Evolutionary conservation across 2,797 vertebrate genomes (phyloP).

Genomic region (Sebastes iracundus): DNA sequence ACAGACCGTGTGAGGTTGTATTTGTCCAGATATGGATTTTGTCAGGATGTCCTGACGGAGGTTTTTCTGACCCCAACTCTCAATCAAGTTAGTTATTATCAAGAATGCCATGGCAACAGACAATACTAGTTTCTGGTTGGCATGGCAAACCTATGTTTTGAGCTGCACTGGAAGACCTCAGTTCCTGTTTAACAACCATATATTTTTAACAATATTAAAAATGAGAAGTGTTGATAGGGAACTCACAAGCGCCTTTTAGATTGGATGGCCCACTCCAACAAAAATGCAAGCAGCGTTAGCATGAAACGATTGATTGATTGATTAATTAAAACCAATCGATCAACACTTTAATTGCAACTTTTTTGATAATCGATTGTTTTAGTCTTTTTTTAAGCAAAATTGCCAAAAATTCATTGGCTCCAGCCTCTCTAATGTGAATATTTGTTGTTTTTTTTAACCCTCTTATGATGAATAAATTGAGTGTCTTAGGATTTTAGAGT

Average conservation of each 20-base stretch:
- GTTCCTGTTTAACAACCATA: not conserved
- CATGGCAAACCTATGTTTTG: not conserved
- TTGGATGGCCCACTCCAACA: not conserved
- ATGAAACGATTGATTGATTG: not conserved
- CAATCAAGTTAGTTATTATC: not conserved
- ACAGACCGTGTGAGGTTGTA: not conserved
- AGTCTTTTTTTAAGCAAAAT: not conserved
- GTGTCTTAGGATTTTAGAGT: no score
- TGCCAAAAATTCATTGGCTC: no score
- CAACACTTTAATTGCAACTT: not conserved
- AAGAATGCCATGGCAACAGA: not conserved
- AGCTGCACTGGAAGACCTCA: not conserved
- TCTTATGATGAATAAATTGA: no score
- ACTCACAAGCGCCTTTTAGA: not conserved
- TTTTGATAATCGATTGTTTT: not conserved
- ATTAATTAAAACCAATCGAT: not conserved
- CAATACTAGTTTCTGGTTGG: not conserved
- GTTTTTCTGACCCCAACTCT: not conserved
- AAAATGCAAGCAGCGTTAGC: not conserved
- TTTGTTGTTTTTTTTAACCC: no score
- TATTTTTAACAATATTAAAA: not conserved
- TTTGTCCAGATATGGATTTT: constrained; percentile 12
- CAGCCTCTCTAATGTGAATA: no score
- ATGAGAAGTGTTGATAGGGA: not conserved
- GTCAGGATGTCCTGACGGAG: constrained; percentile 13